Base-by-base conservation (phyloP, 2,797 vertebrate species). In the Glossophaga mutica region DNA sequence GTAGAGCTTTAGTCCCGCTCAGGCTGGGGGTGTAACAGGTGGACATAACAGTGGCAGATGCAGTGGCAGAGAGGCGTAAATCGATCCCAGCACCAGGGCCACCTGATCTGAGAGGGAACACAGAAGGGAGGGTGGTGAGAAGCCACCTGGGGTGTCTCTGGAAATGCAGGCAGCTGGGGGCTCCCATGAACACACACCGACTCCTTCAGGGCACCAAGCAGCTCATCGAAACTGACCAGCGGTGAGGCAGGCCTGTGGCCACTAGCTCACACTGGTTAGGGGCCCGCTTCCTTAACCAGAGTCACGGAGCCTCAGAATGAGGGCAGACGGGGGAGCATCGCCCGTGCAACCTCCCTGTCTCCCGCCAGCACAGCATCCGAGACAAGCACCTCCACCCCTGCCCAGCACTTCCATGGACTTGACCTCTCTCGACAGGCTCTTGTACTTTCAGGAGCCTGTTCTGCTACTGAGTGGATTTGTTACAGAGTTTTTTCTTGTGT, bases 101-200 rank as follows among this genome's bases (percentile, higher is more conserved):
- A 24, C 19, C 29, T 44, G 48, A 12, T 34, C 42, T 39, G 50
- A 82, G 24, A 26, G 21, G 32, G 0, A n/a, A 42, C 26, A 21
- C 21, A 42, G 48, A 34, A 10, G 34, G 26, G 15, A 46, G 42
- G 8, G 5, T 4, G 21, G 5, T 29, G 7, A 6, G 34, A 34
- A 48, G 10, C 62, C 62, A 3, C 12, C 42, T 3, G 18, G 22
- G 18, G 85, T 26, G 4, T 79, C 48, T 77, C 22, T 32, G 39
- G 42, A 59, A 32, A 21, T n/a, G 14, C 42, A 44, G 42, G 57
- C 24, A 42, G 37, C 55, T 2, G 6, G 50, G 44, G 21, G 1
- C 24, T 16, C 18, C 34, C 24, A 0, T n/a, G n/a, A 14, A 9
- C 32, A 24, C 37, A n/a, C 16, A 2, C 39, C 9, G 26, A 48